Evolutionary conservation across 2,113 vertebrate genomes (phyloP).

Genomic region (Halichoeres trimaculatus): DNA sequence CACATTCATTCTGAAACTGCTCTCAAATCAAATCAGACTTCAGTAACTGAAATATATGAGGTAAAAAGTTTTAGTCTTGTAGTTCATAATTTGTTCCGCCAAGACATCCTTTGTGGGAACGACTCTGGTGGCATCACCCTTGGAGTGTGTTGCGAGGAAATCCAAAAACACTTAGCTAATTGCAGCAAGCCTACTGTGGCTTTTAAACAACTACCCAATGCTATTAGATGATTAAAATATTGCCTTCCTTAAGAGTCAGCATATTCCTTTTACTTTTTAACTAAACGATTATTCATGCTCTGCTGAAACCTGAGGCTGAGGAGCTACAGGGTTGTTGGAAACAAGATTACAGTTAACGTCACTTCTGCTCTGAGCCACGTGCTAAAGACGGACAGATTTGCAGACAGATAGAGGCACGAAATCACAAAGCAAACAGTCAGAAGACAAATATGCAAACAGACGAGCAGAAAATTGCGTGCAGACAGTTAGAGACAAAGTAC

Average conservation of each 20-base stretch:
- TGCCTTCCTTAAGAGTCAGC: constrained; percentile 9
- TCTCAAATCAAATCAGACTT: constrained; percentile 14
- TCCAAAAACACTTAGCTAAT: constrained; percentile 72
- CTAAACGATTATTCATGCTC: constrained; percentile 54
- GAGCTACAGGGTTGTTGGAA: constrained; percentile 32
- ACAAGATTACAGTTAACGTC: constrained; percentile 50
- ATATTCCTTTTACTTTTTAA: constrained; percentile 58
- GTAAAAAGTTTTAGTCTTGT: constrained; percentile 5
- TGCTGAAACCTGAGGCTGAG: constrained; percentile 29
- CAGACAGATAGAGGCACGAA: constrained; percentile 5
- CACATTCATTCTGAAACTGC: constrained; percentile 30
- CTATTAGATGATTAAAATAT: constrained; percentile 72
- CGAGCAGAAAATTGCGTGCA: constrained; percentile 35
- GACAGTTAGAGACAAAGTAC: constrained; percentile 39
- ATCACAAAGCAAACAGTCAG: constrained; percentile 22
- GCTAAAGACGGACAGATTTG: constrained; percentile 19
- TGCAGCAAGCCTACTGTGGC: constrained; percentile 34
- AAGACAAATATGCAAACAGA: constrained; percentile 31
- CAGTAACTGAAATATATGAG: background rate
- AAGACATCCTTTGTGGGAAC: background rate
- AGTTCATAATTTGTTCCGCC: background rate
- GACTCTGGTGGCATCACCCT: constrained; percentile 14
- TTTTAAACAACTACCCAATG: constrained; percentile 31
- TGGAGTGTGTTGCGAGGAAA: constrained; percentile 40
- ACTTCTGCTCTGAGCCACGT: constrained; percentile 30